Conservation (phyloP, 2,797 vertebrate species). For the Eutrigla gurnardus region DNA sequence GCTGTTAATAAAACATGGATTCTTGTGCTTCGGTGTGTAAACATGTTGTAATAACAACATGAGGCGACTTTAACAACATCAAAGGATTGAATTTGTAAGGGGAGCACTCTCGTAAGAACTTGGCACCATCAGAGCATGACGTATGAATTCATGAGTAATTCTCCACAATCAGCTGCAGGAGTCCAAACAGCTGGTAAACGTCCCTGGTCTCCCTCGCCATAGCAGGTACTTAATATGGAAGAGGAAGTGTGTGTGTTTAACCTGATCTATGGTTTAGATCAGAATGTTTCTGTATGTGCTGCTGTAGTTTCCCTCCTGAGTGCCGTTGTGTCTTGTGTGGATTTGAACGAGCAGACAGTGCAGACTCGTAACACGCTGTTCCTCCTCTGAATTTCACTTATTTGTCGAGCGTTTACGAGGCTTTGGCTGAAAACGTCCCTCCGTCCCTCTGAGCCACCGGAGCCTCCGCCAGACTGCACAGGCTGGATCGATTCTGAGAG, state of each 20-base stretch:
- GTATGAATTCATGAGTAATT: background rate
- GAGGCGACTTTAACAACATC: background rate
- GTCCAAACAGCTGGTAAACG: background rate
- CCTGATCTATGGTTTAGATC: no score
- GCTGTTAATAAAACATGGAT: background rate
- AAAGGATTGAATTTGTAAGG: background rate
- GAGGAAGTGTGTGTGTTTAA: no score
- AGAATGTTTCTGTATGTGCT: no score
- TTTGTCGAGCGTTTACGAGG: background rate
- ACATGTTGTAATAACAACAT: background rate
- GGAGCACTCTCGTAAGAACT: background rate
- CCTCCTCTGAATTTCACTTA: slow-evolving; percentile 6
- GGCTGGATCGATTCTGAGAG: slow-evolving; percentile 57
- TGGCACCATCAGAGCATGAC: background rate
- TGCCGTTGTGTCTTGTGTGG: no score
- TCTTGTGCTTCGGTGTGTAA: background rate
- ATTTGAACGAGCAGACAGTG: background rate
- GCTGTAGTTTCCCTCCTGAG: background rate
- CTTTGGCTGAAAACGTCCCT: slow-evolving; percentile 11
- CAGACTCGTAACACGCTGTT: background rate
- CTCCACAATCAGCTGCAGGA: background rate
- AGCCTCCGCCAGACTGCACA: slow-evolving; percentile 40
- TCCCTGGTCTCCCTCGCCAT: background rate
- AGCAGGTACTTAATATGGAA: no score
- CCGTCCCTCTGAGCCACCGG: slow-evolving; percentile 31